phyloP scores from a whole-genome alignment of 92 coral and sea anemone species.

The Palythoa caribaeorum region DNA sequence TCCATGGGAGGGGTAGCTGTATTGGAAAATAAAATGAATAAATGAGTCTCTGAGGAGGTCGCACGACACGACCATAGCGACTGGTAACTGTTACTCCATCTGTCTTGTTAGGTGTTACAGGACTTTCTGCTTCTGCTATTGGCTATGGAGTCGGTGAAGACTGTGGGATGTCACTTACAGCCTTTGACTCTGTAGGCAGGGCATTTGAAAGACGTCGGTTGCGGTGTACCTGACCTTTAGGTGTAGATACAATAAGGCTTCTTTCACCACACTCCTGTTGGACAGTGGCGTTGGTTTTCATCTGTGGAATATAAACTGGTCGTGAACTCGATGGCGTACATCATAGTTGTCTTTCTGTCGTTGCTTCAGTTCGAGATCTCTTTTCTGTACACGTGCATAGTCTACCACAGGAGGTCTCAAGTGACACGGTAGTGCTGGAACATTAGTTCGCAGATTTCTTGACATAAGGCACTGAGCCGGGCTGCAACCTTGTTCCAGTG shows the following conservation, averaged over 20 bases:
- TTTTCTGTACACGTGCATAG: constrained; percentile 16
- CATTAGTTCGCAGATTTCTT: constrained; percentile 39
- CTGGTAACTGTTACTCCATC: constrained; percentile 23
- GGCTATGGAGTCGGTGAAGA: constrained; percentile 24
- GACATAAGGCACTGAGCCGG: too few relatives aligned
- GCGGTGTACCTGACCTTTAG: constrained; percentile 57
- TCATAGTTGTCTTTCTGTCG: constrained; percentile 42
- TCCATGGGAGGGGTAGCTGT: too few relatives aligned
- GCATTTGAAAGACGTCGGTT: constrained; percentile 65
- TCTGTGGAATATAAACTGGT: constrained; percentile 3
- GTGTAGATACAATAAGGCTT: constrained; percentile 41
- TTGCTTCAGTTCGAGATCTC: constrained; percentile 45
- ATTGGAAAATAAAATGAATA: too few relatives aligned
- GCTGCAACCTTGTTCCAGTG: constrained; percentile 15
- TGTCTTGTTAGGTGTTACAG: constrained; percentile 8
- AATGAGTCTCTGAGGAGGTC: constrained; percentile 8
- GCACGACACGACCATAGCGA: constrained; percentile 19
- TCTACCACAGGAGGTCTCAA: constrained; percentile 19
- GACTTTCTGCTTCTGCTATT: constrained; percentile 4
- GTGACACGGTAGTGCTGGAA: constrained; percentile 42
- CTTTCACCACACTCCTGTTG: constrained; percentile 47
- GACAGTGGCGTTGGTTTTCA: constrained; percentile 45
- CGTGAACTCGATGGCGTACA: constrained; percentile 25
- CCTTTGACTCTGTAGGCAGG: constrained; percentile 37
- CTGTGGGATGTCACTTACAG: background rate